A percentile compares a stretch with the other conserved stretches of the same genome.
These are phyloP conservation scores for Dasysyrphus tricinctus DNA, from an alignment of 2,888 invertebrate genomes.

Conservation along the genomic window DNA sequence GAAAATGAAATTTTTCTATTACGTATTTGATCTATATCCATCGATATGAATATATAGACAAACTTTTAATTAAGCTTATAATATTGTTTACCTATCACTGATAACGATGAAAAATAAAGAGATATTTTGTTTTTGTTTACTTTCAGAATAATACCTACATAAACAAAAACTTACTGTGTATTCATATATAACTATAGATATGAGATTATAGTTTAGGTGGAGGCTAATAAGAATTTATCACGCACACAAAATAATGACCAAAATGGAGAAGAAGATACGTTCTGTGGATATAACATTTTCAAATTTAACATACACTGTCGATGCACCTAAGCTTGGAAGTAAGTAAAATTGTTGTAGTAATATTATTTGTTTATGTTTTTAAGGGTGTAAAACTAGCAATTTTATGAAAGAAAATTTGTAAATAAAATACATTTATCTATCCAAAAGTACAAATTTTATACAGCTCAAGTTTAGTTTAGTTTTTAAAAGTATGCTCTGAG, in stretches of 20 bases:
- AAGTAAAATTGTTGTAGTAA: conserved; percentile 28
- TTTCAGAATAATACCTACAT: conserved; percentile 43
- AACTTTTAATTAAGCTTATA: neutral
- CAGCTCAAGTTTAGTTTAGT: no score
- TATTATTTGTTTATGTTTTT: neutral
- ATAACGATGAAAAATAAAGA: neutral
- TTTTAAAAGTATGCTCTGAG: no score
- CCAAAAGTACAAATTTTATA: no score
- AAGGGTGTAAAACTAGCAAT: no score
- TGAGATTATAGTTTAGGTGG: conserved; percentile 33
- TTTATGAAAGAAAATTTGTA: no score
- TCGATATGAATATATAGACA: neutral
- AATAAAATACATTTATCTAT: no score
- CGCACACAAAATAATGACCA: conserved; percentile 36
- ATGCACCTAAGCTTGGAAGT: conserved; percentile 48
- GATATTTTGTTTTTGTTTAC: conserved; percentile 22
- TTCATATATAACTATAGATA: conserved; percentile 36
- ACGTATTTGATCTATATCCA: conserved; percentile 16
- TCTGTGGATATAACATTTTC: conserved; percentile 71
- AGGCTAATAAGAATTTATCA: neutral
- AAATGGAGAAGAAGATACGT: conserved; percentile 66
- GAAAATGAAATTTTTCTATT: conserved; percentile 28
- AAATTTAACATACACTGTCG: conserved; percentile 57
- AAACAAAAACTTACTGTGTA: neutral
- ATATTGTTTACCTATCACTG: neutral